Base-by-base conservation (phyloP, 2,113 vertebrate species). In the Antigone vipio region DNA sequence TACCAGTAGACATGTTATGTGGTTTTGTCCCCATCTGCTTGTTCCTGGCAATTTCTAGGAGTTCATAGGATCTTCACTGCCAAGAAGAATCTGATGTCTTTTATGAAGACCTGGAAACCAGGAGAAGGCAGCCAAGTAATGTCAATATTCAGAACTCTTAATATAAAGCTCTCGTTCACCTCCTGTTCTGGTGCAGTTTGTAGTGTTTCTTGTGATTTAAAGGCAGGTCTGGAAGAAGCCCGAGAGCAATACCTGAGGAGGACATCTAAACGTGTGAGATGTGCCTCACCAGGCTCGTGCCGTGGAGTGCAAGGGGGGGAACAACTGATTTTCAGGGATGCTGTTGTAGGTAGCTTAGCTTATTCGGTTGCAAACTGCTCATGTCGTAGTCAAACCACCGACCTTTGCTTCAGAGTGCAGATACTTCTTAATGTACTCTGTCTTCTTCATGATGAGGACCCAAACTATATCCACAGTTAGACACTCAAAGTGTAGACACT, bases 21-120 rank as follows among this genome's bases (percentile, higher is more conserved):
- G 94, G 91, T 92, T 95, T 93, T 79, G 84, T 91, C 64, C 88
- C 86, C 62, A 91, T 93, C 68, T 96, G 60, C 40, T 49, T 86
- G 35, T 92, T 95, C 89, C 73, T 92, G 83, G 86, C 83, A 95
- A 9, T 75, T 93, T 87, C 22, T 62, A 42, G 29, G 60, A 71
- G 73, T 89, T 78, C 5, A 17, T 77, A 85, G 12, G 35, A 72
- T 92, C 86, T 88, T 87, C 66, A 62, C 38, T 5, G 10, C 83
- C 74, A 67, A 86, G 82, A 86, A 81, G 85, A 89, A 40, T 59
- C 83, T 91, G 64, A 72, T 78, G 83, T 81, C 56, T 94, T 92
- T 92, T 73, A 50, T 60, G 66, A 89, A 88, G 73, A 93, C 73
- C 79, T 91, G 77, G 66, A 93, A 95, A 35, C 72, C 19, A 45